Evolutionary conservation across 2,888 invertebrate species (phyloP).

Genomic region (Zhengitettix transpicula): DNA sequence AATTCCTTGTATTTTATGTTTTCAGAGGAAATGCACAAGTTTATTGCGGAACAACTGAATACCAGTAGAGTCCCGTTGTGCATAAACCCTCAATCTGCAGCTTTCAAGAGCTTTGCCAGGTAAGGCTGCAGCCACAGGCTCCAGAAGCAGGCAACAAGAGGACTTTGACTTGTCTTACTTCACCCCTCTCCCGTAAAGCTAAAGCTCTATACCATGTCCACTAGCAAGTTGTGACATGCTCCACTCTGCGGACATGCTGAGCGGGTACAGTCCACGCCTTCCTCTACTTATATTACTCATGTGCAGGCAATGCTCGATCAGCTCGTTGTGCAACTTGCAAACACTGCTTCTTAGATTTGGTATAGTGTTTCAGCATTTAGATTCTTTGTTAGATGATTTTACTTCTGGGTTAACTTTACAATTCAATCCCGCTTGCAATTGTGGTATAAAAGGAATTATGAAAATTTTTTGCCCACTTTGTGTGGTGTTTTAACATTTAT

Average conservation of each 20-base stretch:
- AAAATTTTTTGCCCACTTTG: no score
- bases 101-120: conserved; percentile 99
- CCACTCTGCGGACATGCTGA: conserved; percentile 3
- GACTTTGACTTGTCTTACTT: conserved; percentile 9
- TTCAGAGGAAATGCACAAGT: conserved; percentile 97
- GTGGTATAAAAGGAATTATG: no score
- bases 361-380: no score
- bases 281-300: conserved; percentile 14
- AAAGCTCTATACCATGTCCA: conserved; percentile 4
- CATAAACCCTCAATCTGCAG: conserved; percentile 99
- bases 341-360: background rate
- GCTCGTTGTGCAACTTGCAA: background rate
- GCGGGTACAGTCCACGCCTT: conserved; percentile 14
- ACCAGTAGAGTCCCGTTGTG: conserved; percentile 93
- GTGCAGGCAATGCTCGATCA: conserved; percentile 10
- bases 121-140: conserved; percentile 39
- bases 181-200: conserved; percentile 8
- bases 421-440: no score
- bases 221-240: conserved; percentile 1
- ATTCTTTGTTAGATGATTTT: no score
- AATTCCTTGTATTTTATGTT: conserved; percentile 18
- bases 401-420: no score
- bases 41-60: conserved; percentile 92
- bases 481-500: no score
- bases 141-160: conserved; percentile 4